Evolutionary conservation across 2,797 vertebrate species (phyloP).

Genomic region (Liasis olivaceus): DNA sequence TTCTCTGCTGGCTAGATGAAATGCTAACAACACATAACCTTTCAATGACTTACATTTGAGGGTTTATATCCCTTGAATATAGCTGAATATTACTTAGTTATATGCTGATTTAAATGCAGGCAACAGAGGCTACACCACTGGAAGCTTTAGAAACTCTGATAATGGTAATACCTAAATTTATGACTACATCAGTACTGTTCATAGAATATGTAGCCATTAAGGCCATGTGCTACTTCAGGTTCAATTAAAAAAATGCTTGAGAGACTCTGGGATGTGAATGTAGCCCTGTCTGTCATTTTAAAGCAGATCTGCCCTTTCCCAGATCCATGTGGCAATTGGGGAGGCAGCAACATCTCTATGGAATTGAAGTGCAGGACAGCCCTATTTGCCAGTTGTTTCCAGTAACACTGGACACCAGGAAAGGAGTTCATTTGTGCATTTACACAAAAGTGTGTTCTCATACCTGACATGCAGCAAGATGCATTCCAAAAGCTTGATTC

Average conservation of each 20-base stretch:
- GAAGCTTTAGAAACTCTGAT: neutral
- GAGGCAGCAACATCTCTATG: neutral
- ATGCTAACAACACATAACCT: conserved; percentile 22
- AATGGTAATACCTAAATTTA: neutral
- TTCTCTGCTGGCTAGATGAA: conserved; percentile 23
- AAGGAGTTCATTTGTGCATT: neutral
- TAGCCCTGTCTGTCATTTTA: neutral
- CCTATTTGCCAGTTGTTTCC: neutral
- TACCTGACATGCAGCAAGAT: neutral
- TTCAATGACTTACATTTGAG: conserved; percentile 23
- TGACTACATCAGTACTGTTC: neutral
- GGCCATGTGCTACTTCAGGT: neutral
- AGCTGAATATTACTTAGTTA: conserved; percentile 1
- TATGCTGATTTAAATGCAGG: neutral
- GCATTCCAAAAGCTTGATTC: neutral
- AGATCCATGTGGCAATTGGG: neutral
- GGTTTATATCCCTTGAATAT: conserved; percentile 7
- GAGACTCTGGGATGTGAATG: neutral
- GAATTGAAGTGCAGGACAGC: neutral
- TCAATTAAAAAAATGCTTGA: neutral
- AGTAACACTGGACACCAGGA: neutral
- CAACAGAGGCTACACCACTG: neutral
- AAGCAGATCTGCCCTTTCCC: neutral
- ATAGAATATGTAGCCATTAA: neutral
- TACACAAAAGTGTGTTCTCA: neutral